Base-by-base conservation (phyloP, 2,888 invertebrate species). In the Harpalus rufipes region DNA sequence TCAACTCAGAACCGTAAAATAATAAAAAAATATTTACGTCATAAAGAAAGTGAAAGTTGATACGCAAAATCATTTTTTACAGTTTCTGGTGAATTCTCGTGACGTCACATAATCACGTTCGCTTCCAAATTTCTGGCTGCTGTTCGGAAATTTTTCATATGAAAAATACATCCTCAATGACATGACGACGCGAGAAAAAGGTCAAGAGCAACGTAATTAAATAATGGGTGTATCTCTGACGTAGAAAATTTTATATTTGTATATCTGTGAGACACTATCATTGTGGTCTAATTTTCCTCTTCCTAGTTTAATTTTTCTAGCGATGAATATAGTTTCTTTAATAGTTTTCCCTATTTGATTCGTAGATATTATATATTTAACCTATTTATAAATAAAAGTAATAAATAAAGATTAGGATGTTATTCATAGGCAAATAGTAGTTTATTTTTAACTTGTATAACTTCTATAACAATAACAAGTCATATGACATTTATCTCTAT, bases 21-120 rank as follows among this genome's bases (percentile, higher is more conserved):
- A 51, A 51, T 51, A 51, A 51, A 51, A 51, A 51, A 51, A 51
- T 51, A 51, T 51, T 51, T 51, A 74, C 72, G 72, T 74, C 72
- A 74, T 74, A 18, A 74, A 74, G 72, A 74, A 74, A 74, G 72
- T 74, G 72, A 74, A 74, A 74, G 72, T 44, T 32, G 21, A 68
- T 63, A 59, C 68, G 72, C 72, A 74, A 74, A 74, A 74, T 44
- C 6, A 51, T 51, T 51, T 51, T 51, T 51, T 51, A 51, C 44
- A 51, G 44, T 51, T 51, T 51, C 44, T 51, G 44, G 44, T 51
- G 44, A 51, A 51, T 51, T 51, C 10, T 51, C 44, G 44, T 51
- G 44, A 51, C 44, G 44, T 51, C 44, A 51, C 12, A 32, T 32
- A 32, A 32, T 51, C 8, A 12, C 12, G 44, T 51, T 51, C 10